Base-by-base conservation (phyloP, 2,888 invertebrate species). In the Machimus atricapillus region DNA sequence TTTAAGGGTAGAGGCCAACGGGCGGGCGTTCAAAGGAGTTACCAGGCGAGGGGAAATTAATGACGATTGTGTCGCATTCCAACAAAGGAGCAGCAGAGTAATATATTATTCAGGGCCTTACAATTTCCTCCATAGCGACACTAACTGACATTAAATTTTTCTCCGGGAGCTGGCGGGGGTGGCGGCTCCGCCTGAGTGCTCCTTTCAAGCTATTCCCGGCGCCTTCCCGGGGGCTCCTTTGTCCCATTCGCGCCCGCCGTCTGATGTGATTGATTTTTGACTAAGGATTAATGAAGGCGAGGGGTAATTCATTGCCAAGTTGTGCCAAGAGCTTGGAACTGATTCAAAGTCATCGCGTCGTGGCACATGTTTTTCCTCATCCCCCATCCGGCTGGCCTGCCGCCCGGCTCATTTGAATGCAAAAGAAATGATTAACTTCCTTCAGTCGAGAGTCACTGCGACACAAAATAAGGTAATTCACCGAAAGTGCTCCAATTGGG, bases 71-170 rank as follows among this genome's bases (percentile, higher is more conserved):
- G 40, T 83, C 83, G 83, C 83, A 83, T 83, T 83, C 66, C 66
- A 83, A 83, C 83, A 83, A 83, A 31, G 83, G 83, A 83, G 31
- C 19, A 83, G 66, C 83, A 83, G 12, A 37, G 83, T 83, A 83
- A 83, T 83, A 83, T 83, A 83, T 83, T 83, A 83, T 83, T 83
- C 83, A 66, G 37, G 19, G 46, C 58, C 83, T 83, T 83, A 83
- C 58, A 83, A 40, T 66, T 66, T 37, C 83, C 58, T 58, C 19
- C 66, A 58, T 83, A 37, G 58, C 58, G 83, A 83, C 83, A 66
- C 83, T 83, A 66, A 83, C 83, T 83, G 83, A 83, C 83, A 83
- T 83, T 83, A 83, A 83, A 83, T 83, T 83, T 83, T 66, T 83
- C 58, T 34, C 23, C 8, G 9, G 43, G 37, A 8, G 58, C 7